A percentile compares a stretch with the other conserved stretches of the same genome.
Conservation (phyloP, 2,113 vertebrate species). For the Megaceryle torquata region DNA sequence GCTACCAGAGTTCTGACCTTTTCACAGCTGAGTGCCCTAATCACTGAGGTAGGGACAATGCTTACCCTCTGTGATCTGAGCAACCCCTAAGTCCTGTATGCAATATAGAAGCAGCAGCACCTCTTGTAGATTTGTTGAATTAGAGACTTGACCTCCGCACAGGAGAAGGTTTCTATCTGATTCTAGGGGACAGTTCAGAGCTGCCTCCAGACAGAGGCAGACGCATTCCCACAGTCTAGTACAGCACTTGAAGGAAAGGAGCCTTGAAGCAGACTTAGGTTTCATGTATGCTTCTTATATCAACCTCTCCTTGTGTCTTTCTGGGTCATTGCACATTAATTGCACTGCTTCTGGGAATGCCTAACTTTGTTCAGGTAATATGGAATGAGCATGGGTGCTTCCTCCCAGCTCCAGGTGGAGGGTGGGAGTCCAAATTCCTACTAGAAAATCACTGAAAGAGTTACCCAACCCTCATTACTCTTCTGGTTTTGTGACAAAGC, state of each 20-base stretch:
- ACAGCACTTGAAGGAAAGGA: not conserved
- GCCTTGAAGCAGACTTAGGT: not conserved
- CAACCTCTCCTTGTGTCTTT: not conserved
- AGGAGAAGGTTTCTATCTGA: not conserved
- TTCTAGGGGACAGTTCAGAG: not conserved
- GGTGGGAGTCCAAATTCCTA: not conserved
- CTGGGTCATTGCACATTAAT: not conserved
- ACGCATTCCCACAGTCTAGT: not conserved
- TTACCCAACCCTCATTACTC: not conserved
- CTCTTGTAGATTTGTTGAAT: not conserved
- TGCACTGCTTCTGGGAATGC: not conserved
- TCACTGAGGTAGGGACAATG: not conserved
- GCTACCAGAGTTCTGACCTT: not conserved
- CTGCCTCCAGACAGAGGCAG: not conserved
- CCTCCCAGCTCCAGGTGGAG: not conserved
- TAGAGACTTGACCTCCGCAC: not conserved
- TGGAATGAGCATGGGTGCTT: not conserved
- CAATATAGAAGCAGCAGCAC: not conserved
- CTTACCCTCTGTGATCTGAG: not conserved
- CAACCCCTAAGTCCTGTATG: not conserved
- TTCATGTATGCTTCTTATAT: not conserved
- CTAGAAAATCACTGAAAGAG: not conserved
- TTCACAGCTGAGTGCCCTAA: not conserved
- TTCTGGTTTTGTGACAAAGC: not conserved
- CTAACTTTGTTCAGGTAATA: not conserved